phyloP scores from a whole-genome alignment of 2,113 vertebrate genomes.

The Oreotrochilus melanogaster region DNA sequence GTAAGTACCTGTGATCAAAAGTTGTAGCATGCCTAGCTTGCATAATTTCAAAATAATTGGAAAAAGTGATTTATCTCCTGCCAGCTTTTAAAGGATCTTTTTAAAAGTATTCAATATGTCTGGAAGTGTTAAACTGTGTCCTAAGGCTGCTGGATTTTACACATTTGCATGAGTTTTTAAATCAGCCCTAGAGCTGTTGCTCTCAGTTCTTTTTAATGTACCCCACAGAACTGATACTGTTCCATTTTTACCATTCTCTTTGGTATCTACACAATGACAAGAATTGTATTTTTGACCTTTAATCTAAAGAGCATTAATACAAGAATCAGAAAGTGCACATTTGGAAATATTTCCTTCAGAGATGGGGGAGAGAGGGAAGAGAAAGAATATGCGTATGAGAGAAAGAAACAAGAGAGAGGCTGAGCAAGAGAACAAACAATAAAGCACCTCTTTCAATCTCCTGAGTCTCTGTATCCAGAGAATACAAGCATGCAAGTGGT shows the following conservation, averaged over 20 bases:
- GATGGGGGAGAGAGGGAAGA: background rate
- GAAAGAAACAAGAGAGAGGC: background rate
- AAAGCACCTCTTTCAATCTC: slow-evolving; percentile 23
- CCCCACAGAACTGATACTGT: slow-evolving; percentile 52
- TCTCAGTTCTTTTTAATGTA: slow-evolving; percentile 58
- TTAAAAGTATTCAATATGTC: slow-evolving; percentile 67
- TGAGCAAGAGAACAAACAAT: background rate
- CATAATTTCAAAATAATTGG: slow-evolving; percentile 68
- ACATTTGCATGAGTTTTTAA: slow-evolving; percentile 68
- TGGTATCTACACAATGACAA: slow-evolving; percentile 40
- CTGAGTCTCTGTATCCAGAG: background rate
- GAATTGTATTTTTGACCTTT: slow-evolving; percentile 55
- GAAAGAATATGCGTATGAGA: background rate
- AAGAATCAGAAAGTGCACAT: slow-evolving; percentile 36
- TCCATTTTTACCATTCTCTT: slow-evolving; percentile 52
- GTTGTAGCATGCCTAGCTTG: slow-evolving; percentile 53
- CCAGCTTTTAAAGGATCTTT: slow-evolving; percentile 71
- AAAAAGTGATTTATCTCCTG: slow-evolving; percentile 72
- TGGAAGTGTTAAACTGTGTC: slow-evolving; percentile 68
- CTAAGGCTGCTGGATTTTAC: slow-evolving; percentile 75
- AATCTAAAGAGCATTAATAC: slow-evolving; percentile 48
- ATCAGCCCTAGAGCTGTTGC: slow-evolving; percentile 62
- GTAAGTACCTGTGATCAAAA: slow-evolving; percentile 49
- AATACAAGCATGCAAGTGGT: background rate
- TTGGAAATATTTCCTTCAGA: slow-evolving; percentile 55